phyloP scores from a whole-genome alignment of 2,888 invertebrate genomes.

The Megamerina dolium region DNA sequence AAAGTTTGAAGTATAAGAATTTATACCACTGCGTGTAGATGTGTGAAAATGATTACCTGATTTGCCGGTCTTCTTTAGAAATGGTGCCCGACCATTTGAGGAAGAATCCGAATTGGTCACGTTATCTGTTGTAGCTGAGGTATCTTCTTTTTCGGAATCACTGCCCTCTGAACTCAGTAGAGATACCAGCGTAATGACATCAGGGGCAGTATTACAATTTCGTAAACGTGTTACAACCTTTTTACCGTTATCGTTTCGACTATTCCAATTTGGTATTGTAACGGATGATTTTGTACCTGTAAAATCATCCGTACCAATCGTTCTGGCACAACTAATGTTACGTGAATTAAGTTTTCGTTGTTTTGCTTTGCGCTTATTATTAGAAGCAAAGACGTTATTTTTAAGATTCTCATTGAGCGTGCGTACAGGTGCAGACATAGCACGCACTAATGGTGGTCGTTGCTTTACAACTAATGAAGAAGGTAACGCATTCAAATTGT shows the following conservation, averaged over 20 bases:
- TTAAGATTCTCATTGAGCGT: constrained; percentile 32
- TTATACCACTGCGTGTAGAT: no score
- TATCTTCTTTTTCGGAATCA: constrained; percentile 55
- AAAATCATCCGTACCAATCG: not conserved
- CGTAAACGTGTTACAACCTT: constrained; percentile 35
- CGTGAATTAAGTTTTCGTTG: constrained; percentile 38
- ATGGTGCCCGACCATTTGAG: constrained; percentile 36
- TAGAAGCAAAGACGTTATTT: constrained; percentile 30
- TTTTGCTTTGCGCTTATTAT: constrained; percentile 36
- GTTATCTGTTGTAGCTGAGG: constrained; percentile 14
- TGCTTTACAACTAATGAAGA: constrained; percentile 35
- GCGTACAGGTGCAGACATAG: constrained; percentile 50
- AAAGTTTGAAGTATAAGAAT: no score
- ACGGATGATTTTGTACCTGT: not conserved
- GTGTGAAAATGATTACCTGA: constrained; percentile 45
- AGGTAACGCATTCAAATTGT: constrained; percentile 28
- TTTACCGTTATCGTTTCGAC: constrained; percentile 21
- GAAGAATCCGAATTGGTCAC: constrained; percentile 24
- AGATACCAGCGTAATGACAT: constrained; percentile 62
- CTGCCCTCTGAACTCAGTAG: constrained; percentile 61
- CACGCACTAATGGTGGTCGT: constrained; percentile 46
- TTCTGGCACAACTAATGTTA: constrained; percentile 17
- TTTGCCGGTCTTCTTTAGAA: constrained; percentile 46
- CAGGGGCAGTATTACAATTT: constrained; percentile 41
- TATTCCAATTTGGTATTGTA: constrained; percentile 4